phyloP scores from a whole-genome alignment of 1,140 invertebrate genomes.

The Vollenhovia emeryi region DNA sequence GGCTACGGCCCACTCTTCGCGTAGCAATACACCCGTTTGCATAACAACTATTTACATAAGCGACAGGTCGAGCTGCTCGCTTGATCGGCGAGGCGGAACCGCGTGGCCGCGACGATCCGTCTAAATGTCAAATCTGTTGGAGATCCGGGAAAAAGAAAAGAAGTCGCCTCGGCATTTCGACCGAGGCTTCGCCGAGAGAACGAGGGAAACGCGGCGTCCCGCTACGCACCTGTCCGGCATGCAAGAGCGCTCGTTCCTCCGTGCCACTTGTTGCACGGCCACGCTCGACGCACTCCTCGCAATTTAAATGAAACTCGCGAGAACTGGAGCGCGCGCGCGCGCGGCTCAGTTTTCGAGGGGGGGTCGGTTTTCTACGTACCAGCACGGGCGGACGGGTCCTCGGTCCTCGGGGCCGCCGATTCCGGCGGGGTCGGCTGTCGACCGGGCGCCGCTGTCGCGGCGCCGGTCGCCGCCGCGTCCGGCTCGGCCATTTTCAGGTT shows the following conservation, averaged over 20 bases:
- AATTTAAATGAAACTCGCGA: conserved; percentile 62
- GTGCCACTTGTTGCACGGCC: conserved; percentile 78
- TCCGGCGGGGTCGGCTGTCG: conserved; percentile 42
- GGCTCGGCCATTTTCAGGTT: conserved; percentile 82
- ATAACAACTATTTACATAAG: conserved; percentile 21
- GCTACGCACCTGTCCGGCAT: conserved; percentile 70
- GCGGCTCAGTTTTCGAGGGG: not conserved
- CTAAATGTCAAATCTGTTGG: not conserved
- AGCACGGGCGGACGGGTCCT: conserved; percentile 42
- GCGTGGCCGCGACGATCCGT: not conserved
- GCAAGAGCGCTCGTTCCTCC: conserved; percentile 67
- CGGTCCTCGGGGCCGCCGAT: conserved; percentile 37
- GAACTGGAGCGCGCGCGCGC: conserved; percentile 25
- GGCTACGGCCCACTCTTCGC: not conserved
- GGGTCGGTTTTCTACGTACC: conserved; percentile 62
- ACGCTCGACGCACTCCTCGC: conserved; percentile 63
- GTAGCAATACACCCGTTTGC: not conserved
- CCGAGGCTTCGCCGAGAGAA: not conserved
- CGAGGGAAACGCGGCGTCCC: conserved; percentile 1
- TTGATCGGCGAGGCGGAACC: not conserved
- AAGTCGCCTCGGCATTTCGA: too few species aligned
- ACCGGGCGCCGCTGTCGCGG: conserved; percentile 66
- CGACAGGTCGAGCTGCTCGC: not conserved
- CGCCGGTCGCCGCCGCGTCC: conserved; percentile 73
- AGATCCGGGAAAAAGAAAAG: too few species aligned